These are phyloP conservation scores for Spatulosminthurus flaviceps DNA, from an alignment of 2,888 invertebrate genomes.

Conservation along the genomic window DNA sequence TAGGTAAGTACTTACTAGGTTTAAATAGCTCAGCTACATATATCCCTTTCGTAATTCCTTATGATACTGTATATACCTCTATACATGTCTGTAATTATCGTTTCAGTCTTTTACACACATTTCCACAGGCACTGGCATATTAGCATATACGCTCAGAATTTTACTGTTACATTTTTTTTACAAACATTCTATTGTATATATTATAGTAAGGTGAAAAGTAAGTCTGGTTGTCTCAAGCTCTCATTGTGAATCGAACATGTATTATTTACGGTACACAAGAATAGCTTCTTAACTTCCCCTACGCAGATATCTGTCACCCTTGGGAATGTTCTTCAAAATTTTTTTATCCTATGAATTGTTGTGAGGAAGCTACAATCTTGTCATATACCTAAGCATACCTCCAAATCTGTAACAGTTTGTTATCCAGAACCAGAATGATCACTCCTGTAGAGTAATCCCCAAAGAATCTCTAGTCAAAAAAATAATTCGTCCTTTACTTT, in stretches of 20 bases:
- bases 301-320: no score
- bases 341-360: no score
- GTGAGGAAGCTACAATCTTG: no score
- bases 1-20: neutral
- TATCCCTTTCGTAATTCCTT: neutral
- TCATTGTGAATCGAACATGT: neutral
- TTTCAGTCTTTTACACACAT: conserved; percentile 29
- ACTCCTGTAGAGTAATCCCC: no score
- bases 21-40: neutral
- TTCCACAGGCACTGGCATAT: conserved; percentile 22
- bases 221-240: no score
- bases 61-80: conserved; percentile 4
- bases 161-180: conserved; percentile 38
- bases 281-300: neutral
- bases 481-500: no score
- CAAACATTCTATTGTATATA: neutral
- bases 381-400: no score
- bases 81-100: conserved; percentile 22
- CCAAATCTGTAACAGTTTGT: no score
- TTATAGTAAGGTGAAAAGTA: conserved; percentile 16
- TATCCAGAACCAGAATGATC: no score
- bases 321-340: no score
- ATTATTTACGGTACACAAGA: neutral
- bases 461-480: no score
- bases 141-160: conserved; percentile 3